Evolutionary conservation across 2,797 vertebrate species (phyloP).

Genomic region (Lacerta bilineata): DNA sequence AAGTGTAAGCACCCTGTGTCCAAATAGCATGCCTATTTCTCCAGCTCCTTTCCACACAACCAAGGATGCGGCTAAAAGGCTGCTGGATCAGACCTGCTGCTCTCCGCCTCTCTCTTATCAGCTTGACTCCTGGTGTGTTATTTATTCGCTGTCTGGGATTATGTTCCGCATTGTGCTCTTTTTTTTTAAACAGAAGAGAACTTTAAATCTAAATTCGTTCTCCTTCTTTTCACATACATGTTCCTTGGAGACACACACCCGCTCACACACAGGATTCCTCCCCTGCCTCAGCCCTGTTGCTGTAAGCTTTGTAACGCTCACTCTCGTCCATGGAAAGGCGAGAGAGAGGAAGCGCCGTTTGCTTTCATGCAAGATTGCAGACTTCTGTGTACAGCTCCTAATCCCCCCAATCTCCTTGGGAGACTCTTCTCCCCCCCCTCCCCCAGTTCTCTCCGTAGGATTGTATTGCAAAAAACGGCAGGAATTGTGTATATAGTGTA

Average conservation of each 20-base stretch:
- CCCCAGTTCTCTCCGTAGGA: constrained; percentile 42
- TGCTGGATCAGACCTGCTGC: neutral
- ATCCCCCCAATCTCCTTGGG: neutral
- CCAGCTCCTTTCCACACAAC: neutral
- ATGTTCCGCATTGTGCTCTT: neutral
- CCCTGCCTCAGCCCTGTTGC: neutral
- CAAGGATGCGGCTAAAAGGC: neutral
- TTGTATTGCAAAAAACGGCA: constrained; percentile 78
- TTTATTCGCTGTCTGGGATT: constrained; percentile 79
- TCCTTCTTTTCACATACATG: constrained; percentile 15
- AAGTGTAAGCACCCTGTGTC: neutral
- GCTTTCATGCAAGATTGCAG: neutral
- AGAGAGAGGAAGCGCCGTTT: neutral
- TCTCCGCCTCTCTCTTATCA: constrained; percentile 31
- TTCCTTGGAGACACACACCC: constrained; percentile 22
- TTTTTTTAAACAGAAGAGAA: constrained; percentile 68
- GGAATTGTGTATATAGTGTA: constrained; percentile 88
- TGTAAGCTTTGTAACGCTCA: neutral
- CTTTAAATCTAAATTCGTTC: constrained; percentile 23
- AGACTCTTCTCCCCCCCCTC: neutral
- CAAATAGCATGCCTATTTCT: neutral
- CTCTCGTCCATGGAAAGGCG: neutral
- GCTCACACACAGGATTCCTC: constrained; percentile 22
- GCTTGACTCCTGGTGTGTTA: constrained; percentile 60
- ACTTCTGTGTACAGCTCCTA: constrained; percentile 2